Evolutionary conservation across 2,113 vertebrate species (phyloP).

Genomic region (Odobenus rosmarus): DNA sequence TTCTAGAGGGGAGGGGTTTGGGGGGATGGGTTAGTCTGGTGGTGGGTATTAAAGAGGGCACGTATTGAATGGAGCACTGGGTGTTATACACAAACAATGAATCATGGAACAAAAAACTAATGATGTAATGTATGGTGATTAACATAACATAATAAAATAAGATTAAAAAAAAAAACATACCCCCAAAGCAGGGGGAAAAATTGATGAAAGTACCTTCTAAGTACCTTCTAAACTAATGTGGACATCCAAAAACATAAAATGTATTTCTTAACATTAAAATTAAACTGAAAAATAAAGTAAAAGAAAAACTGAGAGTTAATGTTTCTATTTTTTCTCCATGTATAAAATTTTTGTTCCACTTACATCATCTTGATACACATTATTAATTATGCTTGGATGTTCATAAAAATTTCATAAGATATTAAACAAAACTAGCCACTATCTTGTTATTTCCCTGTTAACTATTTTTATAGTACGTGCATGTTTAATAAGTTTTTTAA

Average conservation of each 20-base stretch:
- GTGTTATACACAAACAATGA: too few species aligned
- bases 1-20: too few species aligned
- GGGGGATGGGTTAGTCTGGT: too few species aligned
- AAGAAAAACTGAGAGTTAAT: not conserved
- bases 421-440: conserved; percentile 23
- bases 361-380: not conserved
- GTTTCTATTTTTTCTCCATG: not conserved
- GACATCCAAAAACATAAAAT: not conserved
- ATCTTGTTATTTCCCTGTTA: not conserved
- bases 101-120: too few species aligned
- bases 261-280: conserved; percentile 22
- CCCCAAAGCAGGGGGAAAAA: not conserved
- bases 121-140: too few species aligned
- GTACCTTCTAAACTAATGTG: not conserved
- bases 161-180: not conserved
- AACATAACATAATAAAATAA: too few species aligned
- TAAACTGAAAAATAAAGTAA: not conserved
- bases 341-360: not conserved
- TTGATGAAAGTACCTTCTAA: not conserved
- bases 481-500: not conserved
- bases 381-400: not conserved
- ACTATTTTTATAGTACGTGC: not conserved
- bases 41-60: too few species aligned
- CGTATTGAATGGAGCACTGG: too few species aligned
- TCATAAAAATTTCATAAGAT: not conserved